Base-by-base conservation (phyloP, 1,140 invertebrate genomes). In the Eciton burchellii region DNA sequence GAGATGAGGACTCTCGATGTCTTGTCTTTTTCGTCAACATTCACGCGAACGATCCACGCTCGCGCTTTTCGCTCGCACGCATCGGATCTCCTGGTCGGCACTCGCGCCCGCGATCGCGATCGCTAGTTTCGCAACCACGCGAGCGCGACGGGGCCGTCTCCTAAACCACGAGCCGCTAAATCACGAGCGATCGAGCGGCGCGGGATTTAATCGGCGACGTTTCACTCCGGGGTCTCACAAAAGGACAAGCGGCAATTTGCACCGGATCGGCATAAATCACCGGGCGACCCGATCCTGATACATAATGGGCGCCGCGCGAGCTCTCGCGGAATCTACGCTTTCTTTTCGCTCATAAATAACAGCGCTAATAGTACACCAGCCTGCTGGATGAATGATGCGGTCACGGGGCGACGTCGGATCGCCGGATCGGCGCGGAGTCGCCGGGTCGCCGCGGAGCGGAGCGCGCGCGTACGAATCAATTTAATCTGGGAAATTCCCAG, bases 231-330 rank as follows among this genome's bases (percentile, higher is more conserved):
- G 35, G 60, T 88, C 86, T 86, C 49, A 83, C 73, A 89, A 88
- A 35, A 89, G 86, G 87, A 89, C 87, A 89, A 89, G 87, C 86
- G 87, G 86, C 86, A 89, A 89, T 89, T 89, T 89, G 84, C 86
- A 74, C 76, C 76, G 86, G 35, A 6, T 21, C 65, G 74, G 71
- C 79, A 89, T 89, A 88, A 89, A 89, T 89, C 87, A 89, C 60
- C 62, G 29, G 41, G 49, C 65, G 84, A 85, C 84, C 56, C 63
- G 79, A 81, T 77, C 84, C 60, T 81, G 86, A 84, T 88, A 83
- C 87, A 88, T 88, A 88, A 88, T 88, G 76, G 87, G 76, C 63
- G 76, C 76, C 84, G 74, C 63, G 35, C 35, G 35, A 6, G 35
- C 6, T 35, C 35, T 68, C 74, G 68, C 86, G 87, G 85, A 35